Conservation (phyloP, 2,113 vertebrate genomes). For the Typhlomys cinereus region DNA sequence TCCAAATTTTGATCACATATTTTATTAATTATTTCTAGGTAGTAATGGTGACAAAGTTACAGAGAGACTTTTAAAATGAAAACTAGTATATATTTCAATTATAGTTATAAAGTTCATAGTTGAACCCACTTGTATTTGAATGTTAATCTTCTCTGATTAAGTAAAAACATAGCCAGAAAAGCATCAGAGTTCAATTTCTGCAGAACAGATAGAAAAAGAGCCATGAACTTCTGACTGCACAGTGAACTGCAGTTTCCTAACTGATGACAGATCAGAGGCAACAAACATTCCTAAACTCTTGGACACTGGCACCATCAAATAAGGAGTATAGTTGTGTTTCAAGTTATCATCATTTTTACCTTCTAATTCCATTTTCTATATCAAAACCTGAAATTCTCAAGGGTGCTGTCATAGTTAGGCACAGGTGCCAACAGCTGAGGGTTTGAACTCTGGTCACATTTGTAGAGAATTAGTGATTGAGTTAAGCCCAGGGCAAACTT, state of each 20-base stretch:
- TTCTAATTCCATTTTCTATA: background rate
- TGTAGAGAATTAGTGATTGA: too few species aligned
- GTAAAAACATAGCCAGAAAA: conserved; percentile 6
- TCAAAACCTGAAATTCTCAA: background rate
- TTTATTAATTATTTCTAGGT: background rate
- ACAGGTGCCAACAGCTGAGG: too few species aligned
- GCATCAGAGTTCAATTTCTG: background rate
- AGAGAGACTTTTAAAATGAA: background rate
- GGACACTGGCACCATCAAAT: background rate
- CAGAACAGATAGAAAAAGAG: background rate
- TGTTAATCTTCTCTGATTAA: background rate
- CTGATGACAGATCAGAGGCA: background rate
- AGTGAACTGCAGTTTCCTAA: background rate
- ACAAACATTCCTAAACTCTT: background rate
- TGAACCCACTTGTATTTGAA: background rate
- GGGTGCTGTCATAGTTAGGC: too few species aligned
- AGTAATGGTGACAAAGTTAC: background rate
- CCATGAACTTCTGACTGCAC: background rate
- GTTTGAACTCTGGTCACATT: too few species aligned
- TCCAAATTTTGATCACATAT: background rate
- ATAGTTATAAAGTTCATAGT: background rate
- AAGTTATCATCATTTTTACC: background rate
- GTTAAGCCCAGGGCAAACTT: too few species aligned
- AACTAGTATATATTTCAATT: background rate
- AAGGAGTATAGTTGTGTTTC: background rate